Percentiles rank a stretch among this genome's conserved stretches.
These are phyloP conservation scores for Diarsia rubi DNA, from an alignment of 2,888 invertebrate genomes.

Conservation along the genomic window DNA sequence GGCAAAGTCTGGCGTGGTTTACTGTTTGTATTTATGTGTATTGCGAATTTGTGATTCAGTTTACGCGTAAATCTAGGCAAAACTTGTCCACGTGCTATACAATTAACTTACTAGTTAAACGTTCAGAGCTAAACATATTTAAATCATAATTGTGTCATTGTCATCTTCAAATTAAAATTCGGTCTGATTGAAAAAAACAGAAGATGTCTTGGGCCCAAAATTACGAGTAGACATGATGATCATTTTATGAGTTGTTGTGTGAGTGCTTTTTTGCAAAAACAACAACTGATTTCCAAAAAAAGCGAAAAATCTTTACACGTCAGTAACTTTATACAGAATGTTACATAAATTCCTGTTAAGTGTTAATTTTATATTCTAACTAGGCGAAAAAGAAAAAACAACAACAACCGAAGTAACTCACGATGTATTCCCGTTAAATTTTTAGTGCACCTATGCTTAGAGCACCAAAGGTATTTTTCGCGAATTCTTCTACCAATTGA, in stretches of 20 bases:
- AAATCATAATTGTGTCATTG: not conserved
- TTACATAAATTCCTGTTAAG: no score
- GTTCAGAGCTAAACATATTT: not conserved
- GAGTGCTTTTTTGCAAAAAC: no score
- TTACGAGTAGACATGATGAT: not conserved
- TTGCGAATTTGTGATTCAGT: not conserved
- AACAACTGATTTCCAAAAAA: not conserved
- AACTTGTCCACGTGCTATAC: not conserved
- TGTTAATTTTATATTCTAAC: no score
- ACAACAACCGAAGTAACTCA: no score
- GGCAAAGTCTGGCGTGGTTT: constrained; percentile 28
- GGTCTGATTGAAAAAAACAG: not conserved
- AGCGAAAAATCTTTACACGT: no score
- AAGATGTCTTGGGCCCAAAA: not conserved
- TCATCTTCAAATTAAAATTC: not conserved
- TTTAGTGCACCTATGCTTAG: no score
- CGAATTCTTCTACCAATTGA: no score
- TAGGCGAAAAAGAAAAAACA: no score
- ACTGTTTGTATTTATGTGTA: constrained; percentile 11
- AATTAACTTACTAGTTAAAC: not conserved
- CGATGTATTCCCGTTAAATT: no score
- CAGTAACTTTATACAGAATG: no score
- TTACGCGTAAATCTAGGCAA: not conserved
- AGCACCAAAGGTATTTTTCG: no score
- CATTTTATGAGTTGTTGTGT: not conserved